Conservation (phyloP, 2,888 invertebrate genomes). For the Cordilura impudica region DNA sequence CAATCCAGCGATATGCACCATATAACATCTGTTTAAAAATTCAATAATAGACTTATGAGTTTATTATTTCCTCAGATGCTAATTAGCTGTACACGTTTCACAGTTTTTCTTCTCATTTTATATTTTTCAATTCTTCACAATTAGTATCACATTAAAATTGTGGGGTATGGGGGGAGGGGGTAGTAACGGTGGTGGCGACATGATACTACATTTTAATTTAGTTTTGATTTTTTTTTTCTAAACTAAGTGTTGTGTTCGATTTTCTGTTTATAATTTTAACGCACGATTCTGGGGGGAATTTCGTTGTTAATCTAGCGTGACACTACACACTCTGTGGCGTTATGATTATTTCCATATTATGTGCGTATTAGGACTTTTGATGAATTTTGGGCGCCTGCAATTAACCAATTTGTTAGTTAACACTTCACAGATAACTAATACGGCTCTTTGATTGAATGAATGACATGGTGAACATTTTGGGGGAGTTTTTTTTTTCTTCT, state of each 20-base stretch:
- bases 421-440: conserved; percentile 6
- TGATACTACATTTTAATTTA: conserved; percentile 7
- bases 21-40: conserved; percentile 25
- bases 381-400: conserved; percentile 47
- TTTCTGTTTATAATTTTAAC: conserved; percentile 20
- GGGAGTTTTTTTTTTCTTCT: no score
- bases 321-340: neutral
- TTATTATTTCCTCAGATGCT: conserved; percentile 46
- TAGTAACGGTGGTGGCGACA: neutral
- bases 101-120: conserved; percentile 17
- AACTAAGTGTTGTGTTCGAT: neutral
- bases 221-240: neutral
- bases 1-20: conserved; percentile 5
- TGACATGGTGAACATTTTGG: neutral
- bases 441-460: no score
- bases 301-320: conserved; percentile 9
- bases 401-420: conserved; percentile 48
- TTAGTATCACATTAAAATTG: conserved; percentile 49
- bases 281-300: conserved; percentile 30
- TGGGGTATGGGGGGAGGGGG: no score
- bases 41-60: conserved; percentile 27
- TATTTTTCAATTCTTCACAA: conserved; percentile 22
- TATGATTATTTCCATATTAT: neutral
- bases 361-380: conserved; percentile 23
- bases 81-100: conserved; percentile 58